Evolutionary conservation across 2,113 vertebrate species (phyloP).

Genomic region (Cinclus mexicanus): DNA sequence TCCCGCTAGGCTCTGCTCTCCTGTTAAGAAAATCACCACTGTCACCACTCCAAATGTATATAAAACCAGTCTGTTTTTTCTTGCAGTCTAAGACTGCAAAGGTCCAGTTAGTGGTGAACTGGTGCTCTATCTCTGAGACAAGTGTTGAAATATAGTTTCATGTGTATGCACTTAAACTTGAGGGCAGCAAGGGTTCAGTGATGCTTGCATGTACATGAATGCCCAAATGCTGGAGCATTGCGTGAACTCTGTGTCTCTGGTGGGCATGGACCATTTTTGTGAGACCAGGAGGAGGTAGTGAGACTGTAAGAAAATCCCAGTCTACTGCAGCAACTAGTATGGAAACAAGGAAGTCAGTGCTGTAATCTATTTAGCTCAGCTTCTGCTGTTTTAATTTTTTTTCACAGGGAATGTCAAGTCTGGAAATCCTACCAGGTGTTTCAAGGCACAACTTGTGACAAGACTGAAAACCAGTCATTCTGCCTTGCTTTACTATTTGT

Average conservation of each 20-base stretch:
- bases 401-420: background rate
- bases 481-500: background rate
- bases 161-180: background rate
- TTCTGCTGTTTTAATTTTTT: background rate
- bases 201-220: background rate
- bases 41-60: background rate
- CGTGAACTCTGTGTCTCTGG: background rate
- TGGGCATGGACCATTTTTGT: background rate
- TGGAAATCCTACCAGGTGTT: background rate
- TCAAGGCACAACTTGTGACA: background rate
- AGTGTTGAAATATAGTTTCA: background rate
- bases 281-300: background rate
- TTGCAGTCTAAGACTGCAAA: background rate
- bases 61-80: background rate
- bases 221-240: background rate
- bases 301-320: background rate
- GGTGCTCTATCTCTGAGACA: background rate
- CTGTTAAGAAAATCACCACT: background rate
- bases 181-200: background rate
- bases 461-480: background rate
- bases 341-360: background rate
- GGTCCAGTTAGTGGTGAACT: background rate
- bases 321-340: background rate
- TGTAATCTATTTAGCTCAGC: background rate
- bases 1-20: background rate